Evolutionary conservation across 2,113 vertebrate species (phyloP), one percentile per base, ranked within the genome.

Genomic region (Psammodynastes pulverulentus): DNA sequence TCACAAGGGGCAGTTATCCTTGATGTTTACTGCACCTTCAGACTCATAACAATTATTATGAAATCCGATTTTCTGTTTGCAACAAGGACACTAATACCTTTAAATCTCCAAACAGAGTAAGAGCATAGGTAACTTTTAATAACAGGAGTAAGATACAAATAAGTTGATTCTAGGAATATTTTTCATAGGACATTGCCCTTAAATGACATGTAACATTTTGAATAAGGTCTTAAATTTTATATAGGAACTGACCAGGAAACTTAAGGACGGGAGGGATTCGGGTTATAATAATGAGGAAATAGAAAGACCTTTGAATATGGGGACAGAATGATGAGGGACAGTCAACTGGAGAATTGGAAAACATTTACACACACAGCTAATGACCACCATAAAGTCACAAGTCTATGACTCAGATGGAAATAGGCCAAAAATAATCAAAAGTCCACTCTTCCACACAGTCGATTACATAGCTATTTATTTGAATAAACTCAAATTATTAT

Each of bases 401-500:
- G 21, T 48, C 24, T 54, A 46, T 91, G 90, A 91, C 46, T 91
- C 85, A 51, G 51, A 39, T 51, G 46, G 54, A 39, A 87, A 17
- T 21, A 43, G 12, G 62, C 19, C 46, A 56, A 49, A 54, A 91
- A n/a, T 67, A n/a, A 87, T 39, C 39, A 17, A 6, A 58, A 58
- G 15, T 67, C 19, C 54, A 87, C 21, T 48, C 54, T 67, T 62
- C 46, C 17, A 51, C 21, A 21, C n/a, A 91, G 24, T 62, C 29
- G 54, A 87, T 48, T 52, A 85, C 52, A 54, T 84, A 79, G n/a
- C 51, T 51, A 53, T 51, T 52, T 90, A 10, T 48, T 26, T 46
- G 67, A 91, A 39, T 87, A 91, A 67, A 72, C 29, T 91, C 84
- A 91, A 62, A 43, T 58, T 26, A 86, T 79, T 23, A 45, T 91